Conservation (phyloP, 2,888 invertebrate species). For the Diplolepis rosae region DNA sequence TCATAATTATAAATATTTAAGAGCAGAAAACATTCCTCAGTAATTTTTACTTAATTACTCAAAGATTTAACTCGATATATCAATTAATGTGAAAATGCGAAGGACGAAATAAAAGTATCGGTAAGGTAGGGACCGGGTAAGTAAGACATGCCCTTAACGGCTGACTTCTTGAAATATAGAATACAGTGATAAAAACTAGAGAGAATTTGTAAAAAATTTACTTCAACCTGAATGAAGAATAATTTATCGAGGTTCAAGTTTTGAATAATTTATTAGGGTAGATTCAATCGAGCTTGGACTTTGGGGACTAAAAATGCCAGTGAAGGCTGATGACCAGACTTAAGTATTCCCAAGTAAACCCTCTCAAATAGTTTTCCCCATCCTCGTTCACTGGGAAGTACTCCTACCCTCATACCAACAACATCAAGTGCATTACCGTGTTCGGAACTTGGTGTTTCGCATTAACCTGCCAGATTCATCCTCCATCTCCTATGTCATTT, state of each 20-base stretch:
- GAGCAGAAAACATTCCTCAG: too few species aligned
- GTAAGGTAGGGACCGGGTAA: too few species aligned
- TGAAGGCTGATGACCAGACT: conserved; percentile 54
- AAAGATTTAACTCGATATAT: too few species aligned
- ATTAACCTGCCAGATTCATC: conserved; percentile 46
- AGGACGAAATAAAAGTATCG: too few species aligned
- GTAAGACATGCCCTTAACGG: too few species aligned
- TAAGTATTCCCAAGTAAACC: conserved; percentile 64
- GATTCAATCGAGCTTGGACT: conserved; percentile 49
- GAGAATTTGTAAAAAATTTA: not conserved
- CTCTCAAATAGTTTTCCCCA: conserved; percentile 47
- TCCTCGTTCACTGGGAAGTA: conserved; percentile 36
- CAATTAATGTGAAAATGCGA: too few species aligned
- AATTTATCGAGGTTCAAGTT: not conserved
- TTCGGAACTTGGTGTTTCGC: conserved; percentile 62
- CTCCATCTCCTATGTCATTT: conserved; percentile 18
- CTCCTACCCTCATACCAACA: conserved; percentile 54
- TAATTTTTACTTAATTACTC: too few species aligned
- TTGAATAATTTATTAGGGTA: conserved; percentile 30
- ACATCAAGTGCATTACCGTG: conserved; percentile 68
- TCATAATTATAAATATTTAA: too few species aligned
- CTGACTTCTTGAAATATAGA: too few species aligned
- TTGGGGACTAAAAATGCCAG: conserved; percentile 46
- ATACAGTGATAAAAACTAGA: too few species aligned
- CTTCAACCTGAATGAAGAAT: not conserved